phyloP scores from a whole-genome alignment of 2,113 vertebrate genomes.

The Sterna hirundo region DNA sequence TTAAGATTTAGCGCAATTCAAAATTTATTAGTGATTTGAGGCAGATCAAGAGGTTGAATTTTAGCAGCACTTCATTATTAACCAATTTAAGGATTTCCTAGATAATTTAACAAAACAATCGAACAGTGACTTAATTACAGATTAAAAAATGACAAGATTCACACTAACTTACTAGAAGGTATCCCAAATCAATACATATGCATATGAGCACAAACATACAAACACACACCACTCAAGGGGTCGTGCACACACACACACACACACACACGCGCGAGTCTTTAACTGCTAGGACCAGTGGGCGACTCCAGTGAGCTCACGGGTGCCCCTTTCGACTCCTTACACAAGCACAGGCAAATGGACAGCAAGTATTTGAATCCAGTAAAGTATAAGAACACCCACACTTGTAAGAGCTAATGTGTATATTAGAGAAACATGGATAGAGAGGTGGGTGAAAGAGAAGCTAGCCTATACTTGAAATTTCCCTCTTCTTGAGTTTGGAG shows the following conservation, averaged over 20 bases:
- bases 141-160: neutral
- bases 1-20: neutral
- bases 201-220: neutral
- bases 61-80: neutral
- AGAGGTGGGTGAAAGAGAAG: neutral
- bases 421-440: neutral
- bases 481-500: neutral
- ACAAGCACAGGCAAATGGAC: neutral
- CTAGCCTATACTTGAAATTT: neutral
- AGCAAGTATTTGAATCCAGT: neutral
- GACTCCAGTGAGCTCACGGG: neutral
- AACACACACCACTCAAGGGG: neutral
- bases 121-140: neutral
- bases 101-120: neutral
- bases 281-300: neutral
- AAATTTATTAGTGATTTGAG: neutral
- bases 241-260: neutral
- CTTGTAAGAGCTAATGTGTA: neutral
- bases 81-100: neutral
- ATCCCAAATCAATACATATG: neutral
- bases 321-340: neutral
- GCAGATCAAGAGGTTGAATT: neutral
- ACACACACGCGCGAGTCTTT: neutral
- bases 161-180: neutral
- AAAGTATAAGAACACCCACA: neutral